These are phyloP conservation scores for Vesta saturnalis DNA, from an alignment of 2,888 invertebrate genomes.

Conservation along the genomic window DNA sequence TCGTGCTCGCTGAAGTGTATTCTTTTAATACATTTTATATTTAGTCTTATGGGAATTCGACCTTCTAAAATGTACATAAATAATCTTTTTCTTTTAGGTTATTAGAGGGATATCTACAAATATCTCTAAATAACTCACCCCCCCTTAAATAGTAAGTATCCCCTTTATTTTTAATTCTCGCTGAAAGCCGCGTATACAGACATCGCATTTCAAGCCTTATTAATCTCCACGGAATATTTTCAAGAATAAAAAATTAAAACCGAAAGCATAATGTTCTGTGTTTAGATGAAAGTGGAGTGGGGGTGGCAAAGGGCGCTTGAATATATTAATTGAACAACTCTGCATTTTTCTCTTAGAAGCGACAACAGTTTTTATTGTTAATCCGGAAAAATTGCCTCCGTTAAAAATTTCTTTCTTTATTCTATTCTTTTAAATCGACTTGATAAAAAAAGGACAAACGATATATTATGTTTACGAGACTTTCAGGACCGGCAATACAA, in stretches of 20 bases:
- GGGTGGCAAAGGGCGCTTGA: conserved; percentile 53
- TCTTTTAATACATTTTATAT: no score
- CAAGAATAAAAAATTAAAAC: conserved; percentile 61
- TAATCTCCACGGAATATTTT: conserved; percentile 60
- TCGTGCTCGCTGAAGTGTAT: no score
- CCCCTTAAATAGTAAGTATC: conserved; percentile 36
- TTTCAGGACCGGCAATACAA: conserved; percentile 55
- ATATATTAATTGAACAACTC: conserved; percentile 63
- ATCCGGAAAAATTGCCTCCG: conserved; percentile 51
- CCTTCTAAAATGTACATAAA: background rate
- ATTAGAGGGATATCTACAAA: conserved; percentile 25
- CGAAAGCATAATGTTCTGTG: conserved; percentile 60
- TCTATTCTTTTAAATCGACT: conserved; percentile 38
- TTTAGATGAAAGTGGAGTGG: conserved; percentile 49
- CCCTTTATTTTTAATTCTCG: conserved; percentile 58
- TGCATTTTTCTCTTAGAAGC: conserved; percentile 60
- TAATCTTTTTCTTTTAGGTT: background rate
- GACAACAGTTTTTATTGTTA: conserved; percentile 60
- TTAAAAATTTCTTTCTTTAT: conserved; percentile 39
- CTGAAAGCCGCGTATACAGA: conserved; percentile 49
- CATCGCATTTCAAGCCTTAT: conserved; percentile 61
- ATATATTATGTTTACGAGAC: conserved; percentile 47
- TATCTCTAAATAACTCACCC: conserved; percentile 42
- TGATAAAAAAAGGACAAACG: conserved; percentile 46
- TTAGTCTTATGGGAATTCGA: background rate